These are phyloP conservation scores for Clytia hemisphaerica DNA, from an alignment of 30 jellyfish, hydroid and myxozoan genomes.

Conservation along the genomic window DNA sequence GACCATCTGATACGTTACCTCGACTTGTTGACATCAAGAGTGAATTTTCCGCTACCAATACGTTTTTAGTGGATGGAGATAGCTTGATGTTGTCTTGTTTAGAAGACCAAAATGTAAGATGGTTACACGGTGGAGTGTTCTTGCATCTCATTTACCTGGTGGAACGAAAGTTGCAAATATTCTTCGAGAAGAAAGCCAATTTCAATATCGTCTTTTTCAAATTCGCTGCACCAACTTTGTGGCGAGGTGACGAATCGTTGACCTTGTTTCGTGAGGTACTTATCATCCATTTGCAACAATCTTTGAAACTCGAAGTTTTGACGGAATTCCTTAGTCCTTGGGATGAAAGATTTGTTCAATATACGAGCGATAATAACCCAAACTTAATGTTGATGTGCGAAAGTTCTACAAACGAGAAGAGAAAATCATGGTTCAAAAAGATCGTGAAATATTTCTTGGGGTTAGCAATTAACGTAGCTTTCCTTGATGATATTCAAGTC, in stretches of 20 bases:
- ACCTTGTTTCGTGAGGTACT: too few relatives aligned
- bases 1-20: too few relatives aligned
- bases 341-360: background rate
- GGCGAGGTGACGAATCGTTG: too few relatives aligned
- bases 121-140: slow-evolving; percentile 7
- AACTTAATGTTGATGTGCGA: slow-evolving; percentile 4
- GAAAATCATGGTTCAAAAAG: background rate
- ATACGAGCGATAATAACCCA: background rate
- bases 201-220: background rate
- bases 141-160: slow-evolving; percentile 9
- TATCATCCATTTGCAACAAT: background rate
- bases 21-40: too few relatives aligned
- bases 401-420: background rate
- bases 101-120: background rate
- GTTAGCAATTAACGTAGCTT: slow-evolving; percentile 7
- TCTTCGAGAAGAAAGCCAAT: background rate
- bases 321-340: background rate
- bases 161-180: slow-evolving; percentile 7
- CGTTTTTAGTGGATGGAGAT: slow-evolving; percentile 20
- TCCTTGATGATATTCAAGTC: background rate
- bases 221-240: background rate
- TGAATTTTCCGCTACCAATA: too few relatives aligned
- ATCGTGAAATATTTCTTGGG: background rate
- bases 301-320: background rate
- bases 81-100: slow-evolving; percentile 1